Conservation (phyloP, 2,113 vertebrate genomes). For the Calypte anna region DNA sequence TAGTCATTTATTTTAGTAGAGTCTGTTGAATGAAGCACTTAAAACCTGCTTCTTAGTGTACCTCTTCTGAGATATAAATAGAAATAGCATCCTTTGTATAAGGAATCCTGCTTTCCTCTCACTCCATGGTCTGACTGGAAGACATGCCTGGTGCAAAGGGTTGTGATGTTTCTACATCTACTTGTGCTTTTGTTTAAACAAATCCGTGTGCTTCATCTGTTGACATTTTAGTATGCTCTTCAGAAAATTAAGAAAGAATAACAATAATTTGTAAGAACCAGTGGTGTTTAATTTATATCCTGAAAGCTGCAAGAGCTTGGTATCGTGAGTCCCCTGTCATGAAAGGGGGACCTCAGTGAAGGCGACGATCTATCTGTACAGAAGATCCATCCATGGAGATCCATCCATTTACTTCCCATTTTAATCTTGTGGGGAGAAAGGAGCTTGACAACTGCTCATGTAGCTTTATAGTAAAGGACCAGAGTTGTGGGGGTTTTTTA, state of each 20-base stretch:
- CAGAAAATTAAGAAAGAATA: neutral
- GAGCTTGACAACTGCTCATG: neutral
- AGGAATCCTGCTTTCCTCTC: neutral
- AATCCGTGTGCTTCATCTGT: neutral
- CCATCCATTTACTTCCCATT: neutral
- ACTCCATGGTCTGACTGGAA: neutral
- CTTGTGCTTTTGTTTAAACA: neutral
- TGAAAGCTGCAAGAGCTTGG: neutral
- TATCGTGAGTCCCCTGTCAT: no score
- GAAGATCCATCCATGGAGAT: neutral
- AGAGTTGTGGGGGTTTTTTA: neutral
- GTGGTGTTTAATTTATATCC: neutral
- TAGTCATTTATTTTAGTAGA: neutral
- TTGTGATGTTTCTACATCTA: neutral
- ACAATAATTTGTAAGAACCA: neutral
- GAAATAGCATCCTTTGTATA: neutral
- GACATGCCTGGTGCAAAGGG: neutral
- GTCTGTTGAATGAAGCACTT: neutral
- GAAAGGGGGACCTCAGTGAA: neutral
- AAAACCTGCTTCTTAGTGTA: neutral
- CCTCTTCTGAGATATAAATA: neutral
- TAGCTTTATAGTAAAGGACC: neutral
- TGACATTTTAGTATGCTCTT: neutral
- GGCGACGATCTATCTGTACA: accelerated
- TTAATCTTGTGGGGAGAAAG: neutral